Percentiles rank a stretch among this genome's conserved stretches.
Evolutionary conservation across 2,797 vertebrate species (phyloP).

Genomic region (Naso thynnoides): DNA sequence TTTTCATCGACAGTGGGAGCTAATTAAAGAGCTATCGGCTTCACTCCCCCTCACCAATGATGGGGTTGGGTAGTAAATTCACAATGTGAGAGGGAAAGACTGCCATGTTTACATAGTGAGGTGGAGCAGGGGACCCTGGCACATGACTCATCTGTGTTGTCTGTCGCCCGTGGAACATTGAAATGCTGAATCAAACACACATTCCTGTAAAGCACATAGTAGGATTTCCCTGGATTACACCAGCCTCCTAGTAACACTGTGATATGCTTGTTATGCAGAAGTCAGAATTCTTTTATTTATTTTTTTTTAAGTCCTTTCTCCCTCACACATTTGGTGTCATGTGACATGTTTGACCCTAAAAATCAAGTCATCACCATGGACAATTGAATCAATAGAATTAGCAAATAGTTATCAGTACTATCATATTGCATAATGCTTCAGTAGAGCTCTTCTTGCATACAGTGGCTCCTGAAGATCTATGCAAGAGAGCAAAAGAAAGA

Average conservation of each 20-base stretch:
- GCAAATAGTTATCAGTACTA: neutral
- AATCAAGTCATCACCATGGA: neutral
- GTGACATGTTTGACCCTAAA: neutral
- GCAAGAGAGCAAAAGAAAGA: too few species aligned
- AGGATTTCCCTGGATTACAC: neutral
- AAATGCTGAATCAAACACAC: conserved; percentile 8
- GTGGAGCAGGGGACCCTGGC: neutral
- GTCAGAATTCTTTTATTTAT: neutral
- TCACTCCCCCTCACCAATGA: conserved; percentile 32
- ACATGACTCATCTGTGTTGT: conserved; percentile 13
- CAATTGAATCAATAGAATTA: neutral
- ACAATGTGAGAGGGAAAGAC: conserved; percentile 22
- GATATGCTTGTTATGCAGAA: neutral
- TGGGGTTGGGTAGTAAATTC: conserved; percentile 30
- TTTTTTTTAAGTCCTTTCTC: neutral
- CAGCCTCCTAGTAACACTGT: neutral
- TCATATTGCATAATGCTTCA: conserved; percentile 8
- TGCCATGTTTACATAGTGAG: conserved; percentile 25
- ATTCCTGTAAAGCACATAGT: neutral
- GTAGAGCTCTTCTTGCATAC: neutral
- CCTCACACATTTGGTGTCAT: neutral
- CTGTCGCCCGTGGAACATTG: conserved; percentile 1
- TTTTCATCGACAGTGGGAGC: conserved; percentile 58
- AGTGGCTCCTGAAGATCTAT: too few species aligned
- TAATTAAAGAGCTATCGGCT: conserved; percentile 71